phyloP scores from a whole-genome alignment of 30 jellyfish, hydroid and myxozoan species.

The Mastigias papua region DNA sequence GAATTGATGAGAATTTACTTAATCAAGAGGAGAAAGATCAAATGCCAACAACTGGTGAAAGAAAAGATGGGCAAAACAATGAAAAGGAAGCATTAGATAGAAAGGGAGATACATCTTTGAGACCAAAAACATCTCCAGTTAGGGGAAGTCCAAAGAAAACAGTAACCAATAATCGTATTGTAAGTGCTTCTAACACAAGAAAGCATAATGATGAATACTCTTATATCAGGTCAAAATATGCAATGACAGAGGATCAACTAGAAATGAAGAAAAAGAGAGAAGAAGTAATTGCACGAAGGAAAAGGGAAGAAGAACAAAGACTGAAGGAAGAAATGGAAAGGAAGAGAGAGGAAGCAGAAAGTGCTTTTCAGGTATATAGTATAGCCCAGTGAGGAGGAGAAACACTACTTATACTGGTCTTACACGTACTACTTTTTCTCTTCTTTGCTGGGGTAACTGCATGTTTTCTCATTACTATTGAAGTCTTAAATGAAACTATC shows the following conservation, averaged over 20 bases:
- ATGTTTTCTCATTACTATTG: no score
- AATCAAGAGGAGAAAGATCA: slow-evolving; percentile 2
- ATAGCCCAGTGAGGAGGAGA: neutral
- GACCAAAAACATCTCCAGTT: slow-evolving; percentile 80
- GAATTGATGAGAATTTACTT: slow-evolving; percentile 10
- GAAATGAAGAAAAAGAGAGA: slow-evolving; percentile 93
- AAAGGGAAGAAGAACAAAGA: slow-evolving; percentile 89
- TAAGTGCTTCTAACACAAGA: slow-evolving; percentile 55
- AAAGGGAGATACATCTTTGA: slow-evolving; percentile 7
- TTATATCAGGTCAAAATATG: slow-evolving; percentile 86
- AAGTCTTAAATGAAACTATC: no score
- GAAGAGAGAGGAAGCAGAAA: slow-evolving; percentile 87
- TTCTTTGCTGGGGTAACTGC: no score
- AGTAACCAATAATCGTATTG: slow-evolving; percentile 6
- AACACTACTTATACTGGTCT: no score
- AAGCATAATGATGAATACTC: slow-evolving; percentile 77
- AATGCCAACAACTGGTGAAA: slow-evolving; percentile 1
- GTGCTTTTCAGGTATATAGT: slow-evolving; percentile 86
- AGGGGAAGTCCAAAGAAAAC: slow-evolving; percentile 3
- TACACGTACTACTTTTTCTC: no score
- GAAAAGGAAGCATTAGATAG: neutral
- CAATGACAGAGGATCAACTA: slow-evolving; percentile 90
- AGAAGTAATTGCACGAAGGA: slow-evolving; percentile 77
- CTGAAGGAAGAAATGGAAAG: slow-evolving; percentile 71
- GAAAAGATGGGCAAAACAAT: neutral